Base-by-base conservation (phyloP, 2,888 invertebrate genomes). In the Agrotis segetum region DNA sequence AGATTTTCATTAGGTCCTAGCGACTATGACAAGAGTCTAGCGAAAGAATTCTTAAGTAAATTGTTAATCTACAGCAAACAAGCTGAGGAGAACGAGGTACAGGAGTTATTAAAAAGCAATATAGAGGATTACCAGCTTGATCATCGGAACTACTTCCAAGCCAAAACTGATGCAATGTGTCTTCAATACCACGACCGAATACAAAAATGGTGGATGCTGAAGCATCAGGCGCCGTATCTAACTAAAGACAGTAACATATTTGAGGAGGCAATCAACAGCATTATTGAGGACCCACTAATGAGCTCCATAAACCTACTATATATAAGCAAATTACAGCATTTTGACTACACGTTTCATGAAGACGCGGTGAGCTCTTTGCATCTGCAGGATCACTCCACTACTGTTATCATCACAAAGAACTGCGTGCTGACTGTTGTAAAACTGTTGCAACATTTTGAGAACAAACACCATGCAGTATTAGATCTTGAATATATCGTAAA, bases 201-300 rank as follows among this genome's bases (percentile, higher is more conserved):
- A 24, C 24, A 79, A 40, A 74, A 80, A 59, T 83, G 83, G 83
- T 83, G 80, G 78, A 77, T 64, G 70, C 1, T 70, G 69, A 3
- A 14, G 47, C n/a, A 55, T 24, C 16, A 52, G 3, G n/a, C 56
- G n/a, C 0, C 13, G 11, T 81, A 76, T 64, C 70, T 77, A 2
- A 77, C 81, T 34, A 67, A 67, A 60, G 5, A 63, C 13, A 53
- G 4, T 1, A n/a, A 61, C 11, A 67, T 21, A 6, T 80, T 66
- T 29, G n/a, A 71, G n/a, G 14, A 24, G 17, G 24, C 24, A 24
- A 24, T 24, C 24, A 24, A 24, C 24, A 24, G 24, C 24, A 24
- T 24, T 24, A 24, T 24, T 24, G 2, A 24, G 24, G 24, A 24
- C 24, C 24, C 24, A 24, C 24, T 24, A 24, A 24, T 24, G 24